These are phyloP conservation scores for Bradypus variegatus DNA, from an alignment of 2,797 vertebrate genomes.

Conservation along the genomic window DNA sequence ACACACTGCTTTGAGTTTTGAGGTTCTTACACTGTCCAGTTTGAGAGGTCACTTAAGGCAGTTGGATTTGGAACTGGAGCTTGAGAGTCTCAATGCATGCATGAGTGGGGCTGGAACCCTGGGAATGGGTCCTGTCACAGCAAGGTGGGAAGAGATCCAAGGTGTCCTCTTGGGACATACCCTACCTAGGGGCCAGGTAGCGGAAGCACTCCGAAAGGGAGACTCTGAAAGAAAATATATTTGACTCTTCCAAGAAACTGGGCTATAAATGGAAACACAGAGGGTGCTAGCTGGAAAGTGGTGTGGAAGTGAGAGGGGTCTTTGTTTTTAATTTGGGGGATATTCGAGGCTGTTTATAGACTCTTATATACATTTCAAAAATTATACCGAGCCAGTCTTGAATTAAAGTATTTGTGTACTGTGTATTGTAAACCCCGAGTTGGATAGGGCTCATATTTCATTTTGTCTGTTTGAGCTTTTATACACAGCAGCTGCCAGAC, in stretches of 20 bases:
- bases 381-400: neutral
- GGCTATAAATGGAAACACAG: rapidly evolving
- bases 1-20: rapidly evolving
- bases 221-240: neutral
- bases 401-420: rapidly evolving
- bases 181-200: neutral
- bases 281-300: neutral
- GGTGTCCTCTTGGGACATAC: no score
- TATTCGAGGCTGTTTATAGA: neutral
- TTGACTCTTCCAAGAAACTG: rapidly evolving
- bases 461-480: neutral
- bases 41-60: neutral
- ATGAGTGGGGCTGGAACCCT: neutral
- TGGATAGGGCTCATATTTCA: neutral
- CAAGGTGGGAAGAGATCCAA: neutral
- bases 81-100: no score
- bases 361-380: neutral
- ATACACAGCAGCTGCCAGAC: neutral
- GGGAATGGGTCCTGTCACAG: neutral
- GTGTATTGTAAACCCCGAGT: neutral
- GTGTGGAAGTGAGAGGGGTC: neutral
- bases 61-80: neutral
- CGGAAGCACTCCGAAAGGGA: neutral
- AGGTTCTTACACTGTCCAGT: rapidly evolving
- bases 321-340: neutral